Conservation (phyloP, 2,113 vertebrate species). For the Eolophus roseicapilla region DNA sequence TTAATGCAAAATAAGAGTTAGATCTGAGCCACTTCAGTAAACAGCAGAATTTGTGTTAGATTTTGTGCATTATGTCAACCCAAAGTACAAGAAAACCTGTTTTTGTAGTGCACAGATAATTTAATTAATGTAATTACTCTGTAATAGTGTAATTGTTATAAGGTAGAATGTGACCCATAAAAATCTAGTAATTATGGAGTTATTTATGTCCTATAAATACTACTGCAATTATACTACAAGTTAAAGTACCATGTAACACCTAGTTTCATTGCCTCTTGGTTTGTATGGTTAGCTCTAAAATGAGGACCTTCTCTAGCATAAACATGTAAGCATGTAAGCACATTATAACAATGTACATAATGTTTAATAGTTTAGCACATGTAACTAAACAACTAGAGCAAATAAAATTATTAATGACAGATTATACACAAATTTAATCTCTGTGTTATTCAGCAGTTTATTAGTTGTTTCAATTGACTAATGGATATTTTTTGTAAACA, state of each 20-base stretch:
- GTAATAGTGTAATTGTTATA: constrained; percentile 48
- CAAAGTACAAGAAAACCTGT: neutral
- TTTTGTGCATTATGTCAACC: neutral
- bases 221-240: constrained; percentile 22
- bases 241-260: constrained; percentile 27
- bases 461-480: neutral
- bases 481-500: neutral
- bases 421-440: neutral
- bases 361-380: neutral
- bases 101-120: constrained; percentile 38
- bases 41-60: neutral
- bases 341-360: neutral
- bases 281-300: constrained; percentile 22
- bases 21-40: neutral
- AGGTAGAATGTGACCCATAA: constrained; percentile 23
- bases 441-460: neutral
- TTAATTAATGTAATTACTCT: constrained; percentile 46
- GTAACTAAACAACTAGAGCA: neutral
- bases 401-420: neutral
- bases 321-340: neutral
- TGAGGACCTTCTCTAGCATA: constrained; percentile 8
- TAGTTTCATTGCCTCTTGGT: constrained; percentile 53
- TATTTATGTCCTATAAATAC: constrained; percentile 61
- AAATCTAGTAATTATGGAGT: constrained; percentile 40
- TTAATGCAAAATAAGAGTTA: neutral